Evolutionary conservation across 2,113 vertebrate genomes (phyloP), one percentile per base, ranked within the genome.

Genomic region (Melanocharis versteri): DNA sequence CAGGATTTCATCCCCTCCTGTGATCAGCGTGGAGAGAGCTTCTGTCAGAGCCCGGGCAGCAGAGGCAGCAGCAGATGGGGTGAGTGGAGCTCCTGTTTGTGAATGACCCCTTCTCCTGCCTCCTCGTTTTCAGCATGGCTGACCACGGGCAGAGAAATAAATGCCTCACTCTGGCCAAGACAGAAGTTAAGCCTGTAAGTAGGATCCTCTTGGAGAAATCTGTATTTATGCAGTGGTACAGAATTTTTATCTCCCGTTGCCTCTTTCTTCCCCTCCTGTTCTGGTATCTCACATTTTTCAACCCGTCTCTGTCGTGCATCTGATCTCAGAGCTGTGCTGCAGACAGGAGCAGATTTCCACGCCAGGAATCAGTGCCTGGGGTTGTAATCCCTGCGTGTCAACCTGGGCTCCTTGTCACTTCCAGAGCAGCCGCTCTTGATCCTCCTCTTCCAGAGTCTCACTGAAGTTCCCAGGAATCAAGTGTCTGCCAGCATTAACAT

Each of bases 61-160:
- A 37, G 31, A 70, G 81, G 81, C 13, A 45, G 78, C 77, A 69
- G 84, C 88, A 95, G 89, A 76, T 92, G 89, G 60, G 57, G 44
- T 2, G 77, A 51, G 54, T 15, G 26, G 3, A 60, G 2, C 87
- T 89, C 76, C 58, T 42, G 1, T 5, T 90, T 28, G 9, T 68
- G 44, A 72, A 39, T n/a, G 89, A 92, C 27, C 28, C 42, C 61
- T 72, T 45, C 60, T 58, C 17, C 50, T 53, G 47, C 84, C 62
- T 84, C 76, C 78, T 85, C 0, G 1, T 57, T 60, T 80, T 56
- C 65, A 11, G 78, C 23, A 1, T 7, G 44, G 4, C 35, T 75
- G 75, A 11, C 58, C 50, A 4, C 1, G 23, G 69, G 51, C 65
- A 71, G 53, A n/a, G 85, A 51, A 69, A 53, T 61, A 30, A 65